A percentile compares a stretch with the other conserved stretches of the same genome.
phyloP scores from a whole-genome alignment of 2,888 invertebrate species.

The Ecdyonurus torrentis region DNA sequence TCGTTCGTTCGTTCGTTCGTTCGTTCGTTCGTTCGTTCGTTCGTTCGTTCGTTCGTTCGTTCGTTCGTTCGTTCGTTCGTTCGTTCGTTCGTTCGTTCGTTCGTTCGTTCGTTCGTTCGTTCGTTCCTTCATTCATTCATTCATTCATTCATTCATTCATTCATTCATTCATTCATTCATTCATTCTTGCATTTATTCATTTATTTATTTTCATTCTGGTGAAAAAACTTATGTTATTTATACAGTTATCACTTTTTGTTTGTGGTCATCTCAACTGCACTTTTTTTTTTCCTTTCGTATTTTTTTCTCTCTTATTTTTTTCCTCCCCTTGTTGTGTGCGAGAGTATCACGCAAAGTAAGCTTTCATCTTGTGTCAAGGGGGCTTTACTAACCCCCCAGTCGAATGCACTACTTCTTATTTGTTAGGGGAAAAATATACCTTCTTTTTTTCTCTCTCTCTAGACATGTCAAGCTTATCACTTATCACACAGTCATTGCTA shows the following conservation, averaged over 20 bases:
- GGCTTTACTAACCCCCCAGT: not conserved
- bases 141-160: too few species aligned
- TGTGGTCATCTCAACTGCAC: not conserved
- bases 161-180: too few species aligned
- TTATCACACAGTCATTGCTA: not conserved
- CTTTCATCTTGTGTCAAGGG: not conserved
- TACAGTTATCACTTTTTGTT: not conserved
- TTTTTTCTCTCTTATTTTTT: not conserved
- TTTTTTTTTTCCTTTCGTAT: not conserved
- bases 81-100: too few species aligned
- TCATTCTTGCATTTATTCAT: too few species aligned
- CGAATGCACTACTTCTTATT: not conserved
- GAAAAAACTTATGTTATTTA: too few species aligned
- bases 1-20: too few species aligned
- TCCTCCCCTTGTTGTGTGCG: not conserved
- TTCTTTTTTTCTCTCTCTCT: not conserved
- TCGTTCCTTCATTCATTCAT: too few species aligned
- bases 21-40: too few species aligned
- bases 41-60: too few species aligned
- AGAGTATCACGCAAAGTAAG: not conserved
- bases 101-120: too few species aligned
- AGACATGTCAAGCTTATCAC: not conserved
- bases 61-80: too few species aligned
- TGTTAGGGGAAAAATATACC: not conserved
- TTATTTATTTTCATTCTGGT: too few species aligned